These are phyloP conservation scores for Dallia pectoralis DNA, from an alignment of 2,797 vertebrate species.

Conservation along the genomic window DNA sequence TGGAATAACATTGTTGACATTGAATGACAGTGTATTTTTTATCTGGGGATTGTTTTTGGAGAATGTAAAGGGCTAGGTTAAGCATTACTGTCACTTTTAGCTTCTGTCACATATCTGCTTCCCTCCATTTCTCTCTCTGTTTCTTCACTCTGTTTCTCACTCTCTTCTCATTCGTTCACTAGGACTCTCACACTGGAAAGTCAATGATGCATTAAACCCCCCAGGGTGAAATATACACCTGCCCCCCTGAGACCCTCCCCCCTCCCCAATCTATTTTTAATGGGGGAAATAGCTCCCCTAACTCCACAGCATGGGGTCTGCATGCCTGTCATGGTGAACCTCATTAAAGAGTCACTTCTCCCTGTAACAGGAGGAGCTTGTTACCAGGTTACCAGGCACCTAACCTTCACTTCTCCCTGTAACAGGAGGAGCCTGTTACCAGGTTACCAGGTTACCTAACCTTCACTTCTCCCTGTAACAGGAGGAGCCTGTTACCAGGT, in stretches of 20 bases:
- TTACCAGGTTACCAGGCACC: conserved; percentile 52
- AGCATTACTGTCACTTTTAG: conserved; percentile 19
- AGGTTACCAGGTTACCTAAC: conserved; percentile 47
- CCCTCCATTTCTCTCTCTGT: conserved; percentile 30
- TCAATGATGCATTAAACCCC: conserved; percentile 57
- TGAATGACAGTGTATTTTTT: conserved; percentile 22
- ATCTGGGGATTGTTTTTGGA: not conserved
- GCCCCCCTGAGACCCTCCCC: conserved; percentile 62
- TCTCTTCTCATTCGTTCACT: conserved; percentile 52
- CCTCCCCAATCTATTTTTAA: conserved; percentile 75
- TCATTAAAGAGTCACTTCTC: conserved; percentile 75
- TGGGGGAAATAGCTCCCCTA: conserved; percentile 68
- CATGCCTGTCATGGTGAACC: conserved; percentile 74
- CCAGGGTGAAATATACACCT: conserved; percentile 58
- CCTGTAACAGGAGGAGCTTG: conserved; percentile 66
- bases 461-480: conserved; percentile 69
- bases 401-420: conserved; percentile 15
- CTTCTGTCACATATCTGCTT: conserved; percentile 44
- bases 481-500: conserved; percentile 61
- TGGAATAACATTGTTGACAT: conserved; percentile 66
- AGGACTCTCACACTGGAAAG: conserved; percentile 61
- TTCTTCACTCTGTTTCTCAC: conserved; percentile 34
- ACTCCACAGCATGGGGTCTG: conserved; percentile 64
- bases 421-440: conserved; percentile 68
- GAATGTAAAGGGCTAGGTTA: conserved; percentile 1